A percentile compares a stretch with the other conserved stretches of the same genome.
These are phyloP conservation scores for Petrolisthes cinctipes DNA, from an alignment of 2,888 invertebrate genomes.

Conservation along the genomic window DNA sequence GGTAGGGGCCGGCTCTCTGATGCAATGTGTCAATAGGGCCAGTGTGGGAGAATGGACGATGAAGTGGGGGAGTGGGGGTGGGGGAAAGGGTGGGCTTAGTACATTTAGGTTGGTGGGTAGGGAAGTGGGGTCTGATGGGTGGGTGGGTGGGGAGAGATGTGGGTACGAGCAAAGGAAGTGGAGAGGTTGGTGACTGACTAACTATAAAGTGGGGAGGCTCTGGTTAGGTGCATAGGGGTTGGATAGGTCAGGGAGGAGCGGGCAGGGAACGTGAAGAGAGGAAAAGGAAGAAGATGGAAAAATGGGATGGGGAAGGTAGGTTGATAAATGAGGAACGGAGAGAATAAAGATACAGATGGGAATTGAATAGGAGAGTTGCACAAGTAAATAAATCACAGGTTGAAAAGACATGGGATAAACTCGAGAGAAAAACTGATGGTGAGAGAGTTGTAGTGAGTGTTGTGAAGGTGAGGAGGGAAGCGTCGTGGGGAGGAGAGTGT, in stretches of 20 bases:
- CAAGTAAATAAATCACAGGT: background rate
- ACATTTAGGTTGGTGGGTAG: background rate
- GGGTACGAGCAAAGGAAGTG: no score
- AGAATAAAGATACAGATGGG: background rate
- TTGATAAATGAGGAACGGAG: background rate
- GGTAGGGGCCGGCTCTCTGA: background rate
- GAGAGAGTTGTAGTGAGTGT: background rate
- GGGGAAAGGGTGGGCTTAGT: no score
- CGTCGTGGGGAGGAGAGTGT: background rate
- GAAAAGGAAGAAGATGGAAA: no score
- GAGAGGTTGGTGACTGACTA: no score
- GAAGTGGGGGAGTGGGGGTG: no score
- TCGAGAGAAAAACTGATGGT: background rate
- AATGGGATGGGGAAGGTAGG: background rate
- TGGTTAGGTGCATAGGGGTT: no score
- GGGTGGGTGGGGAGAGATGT: background rate
- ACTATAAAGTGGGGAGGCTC: no score
- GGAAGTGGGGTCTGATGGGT: background rate
- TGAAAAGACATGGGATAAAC: background rate
- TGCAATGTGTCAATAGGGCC: slow-evolving; percentile 25
- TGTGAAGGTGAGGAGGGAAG: background rate
- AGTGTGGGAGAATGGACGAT: no score
- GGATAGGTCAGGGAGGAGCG: no score
- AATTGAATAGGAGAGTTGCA: background rate
- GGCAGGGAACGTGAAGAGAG: no score